Evolutionary conservation across 2,113 vertebrate species (phyloP), one percentile per base, ranked within the genome.

Genomic region (Xiphias gladius): DNA sequence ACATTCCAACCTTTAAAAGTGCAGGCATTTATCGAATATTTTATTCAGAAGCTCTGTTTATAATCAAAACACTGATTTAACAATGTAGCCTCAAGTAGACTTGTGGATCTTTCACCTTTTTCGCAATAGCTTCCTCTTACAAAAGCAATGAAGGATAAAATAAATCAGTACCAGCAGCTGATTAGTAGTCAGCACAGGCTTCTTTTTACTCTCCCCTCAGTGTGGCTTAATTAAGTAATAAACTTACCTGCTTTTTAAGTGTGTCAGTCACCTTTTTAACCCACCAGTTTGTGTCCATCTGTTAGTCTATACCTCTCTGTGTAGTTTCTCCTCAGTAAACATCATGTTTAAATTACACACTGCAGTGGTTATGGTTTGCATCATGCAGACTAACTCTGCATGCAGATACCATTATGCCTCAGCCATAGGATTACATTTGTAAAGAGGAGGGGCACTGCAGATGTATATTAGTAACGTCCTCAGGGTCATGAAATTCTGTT

Each of bases 111-210:
- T 11, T 84, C 20, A 19, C 16, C 10, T 30, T 4, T 71, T 80
- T 55, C 37, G 52, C 0, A 14, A 28, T 35, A 26, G 62, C 78
- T 70, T 58, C 57, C 30, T 77, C 2, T 35, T 8, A 41, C 19
- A 39, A 72, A 77, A 76, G 10, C 48, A 57, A 73, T 48, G 73
- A 55, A 58, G 70, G 76, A 59, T 67, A 3, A 78, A 63, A 78
- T 9, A 14, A 1, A 73, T 63, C 63, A 70, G 35, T 3, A 12
- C 2, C 62, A 86, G 76, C 52, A 16, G 81, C 67, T 84, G 75
- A 89, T 91, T 67, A 24, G 77, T 57, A 89, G 55, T 87, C 68
- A 9, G 41, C 1, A 13, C 87, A 83, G 75, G 70, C 62, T 76
- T 78, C 64, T 16, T 16, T 57, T 65, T 7, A 39, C 57, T 55